A percentile compares a stretch with the other conserved stretches of the same genome.
Conservation (phyloP, 2,797 vertebrate species). For the Rhabdophis nuchalis region DNA sequence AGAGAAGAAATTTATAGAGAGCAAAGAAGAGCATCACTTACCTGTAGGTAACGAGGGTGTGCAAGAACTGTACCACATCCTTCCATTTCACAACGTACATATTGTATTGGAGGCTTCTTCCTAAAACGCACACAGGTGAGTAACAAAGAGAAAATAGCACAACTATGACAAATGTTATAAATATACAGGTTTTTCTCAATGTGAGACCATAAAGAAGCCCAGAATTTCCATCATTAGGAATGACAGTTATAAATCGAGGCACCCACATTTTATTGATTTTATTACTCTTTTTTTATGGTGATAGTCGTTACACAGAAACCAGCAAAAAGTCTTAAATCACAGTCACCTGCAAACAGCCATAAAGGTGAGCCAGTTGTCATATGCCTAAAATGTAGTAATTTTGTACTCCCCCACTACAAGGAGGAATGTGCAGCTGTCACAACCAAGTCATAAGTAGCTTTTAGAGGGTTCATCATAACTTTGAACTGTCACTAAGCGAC, state of each 20-base stretch:
- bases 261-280: neutral
- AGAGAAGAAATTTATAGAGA: neutral
- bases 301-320: neutral
- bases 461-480: neutral
- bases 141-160: neutral
- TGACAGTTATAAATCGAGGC: neutral
- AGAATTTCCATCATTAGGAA: neutral
- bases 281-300: neutral
- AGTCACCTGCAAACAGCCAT: neutral
- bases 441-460: neutral
- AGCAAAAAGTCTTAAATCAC: neutral
- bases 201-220: neutral
- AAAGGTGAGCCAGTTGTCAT: neutral
- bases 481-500: neutral
- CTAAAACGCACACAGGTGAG: constrained; percentile 62
- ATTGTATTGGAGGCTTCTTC: constrained; percentile 97
- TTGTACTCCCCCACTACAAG: neutral
- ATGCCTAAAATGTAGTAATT: neutral
- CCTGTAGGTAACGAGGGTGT: constrained; percentile 95
- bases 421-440: neutral
- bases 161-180: neutral
- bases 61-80: constrained; percentile 95
- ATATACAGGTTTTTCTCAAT: neutral
- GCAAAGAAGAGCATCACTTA: constrained; percentile 44
- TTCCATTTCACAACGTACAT: constrained; percentile 97